Percentiles rank a stretch among this genome's conserved stretches.
phyloP scores from a whole-genome alignment of 2,888 invertebrate genomes.

The Agrochola lychnidis region DNA sequence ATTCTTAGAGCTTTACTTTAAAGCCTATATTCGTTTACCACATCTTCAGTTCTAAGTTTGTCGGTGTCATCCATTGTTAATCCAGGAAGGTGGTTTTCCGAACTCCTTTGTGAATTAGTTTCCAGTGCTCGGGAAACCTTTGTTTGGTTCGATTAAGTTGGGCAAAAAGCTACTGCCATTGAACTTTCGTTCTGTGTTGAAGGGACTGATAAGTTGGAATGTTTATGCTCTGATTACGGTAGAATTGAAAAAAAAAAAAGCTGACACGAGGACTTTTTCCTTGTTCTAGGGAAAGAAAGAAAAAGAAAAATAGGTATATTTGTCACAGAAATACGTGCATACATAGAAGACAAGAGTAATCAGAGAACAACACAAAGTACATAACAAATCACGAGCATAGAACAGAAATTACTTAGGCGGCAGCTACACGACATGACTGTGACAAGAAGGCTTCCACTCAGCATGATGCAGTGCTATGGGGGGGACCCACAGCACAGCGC shows the following conservation, averaged over 20 bases:
- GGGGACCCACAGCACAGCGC: too few relatives aligned
- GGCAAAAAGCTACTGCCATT: conserved; percentile 57
- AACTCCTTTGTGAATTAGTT: conserved; percentile 65
- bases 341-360: too few relatives aligned
- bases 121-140: conserved; percentile 44
- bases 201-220: conserved; percentile 39
- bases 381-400: too few relatives aligned
- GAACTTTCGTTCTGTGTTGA: conserved; percentile 45
- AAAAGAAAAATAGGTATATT: too few relatives aligned
- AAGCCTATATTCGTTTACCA: conserved; percentile 28
- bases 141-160: conserved; percentile 52
- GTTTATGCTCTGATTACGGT: conserved; percentile 50
- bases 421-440: too few relatives aligned
- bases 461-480: too few relatives aligned
- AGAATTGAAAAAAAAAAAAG: conserved; percentile 13
- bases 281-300: too few relatives aligned
- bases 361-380: too few relatives aligned
- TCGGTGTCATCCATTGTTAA: conserved; percentile 56
- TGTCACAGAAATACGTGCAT: too few relatives aligned
- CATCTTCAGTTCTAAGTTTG: conserved; percentile 12
- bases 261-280: not conserved
- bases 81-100: conserved; percentile 61
- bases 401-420: too few relatives aligned
- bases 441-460: too few relatives aligned
- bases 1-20: conserved; percentile 8